These are phyloP conservation scores for Cephus nigrinus DNA, from an alignment of 2,888 invertebrate species.

Conservation along the genomic window DNA sequence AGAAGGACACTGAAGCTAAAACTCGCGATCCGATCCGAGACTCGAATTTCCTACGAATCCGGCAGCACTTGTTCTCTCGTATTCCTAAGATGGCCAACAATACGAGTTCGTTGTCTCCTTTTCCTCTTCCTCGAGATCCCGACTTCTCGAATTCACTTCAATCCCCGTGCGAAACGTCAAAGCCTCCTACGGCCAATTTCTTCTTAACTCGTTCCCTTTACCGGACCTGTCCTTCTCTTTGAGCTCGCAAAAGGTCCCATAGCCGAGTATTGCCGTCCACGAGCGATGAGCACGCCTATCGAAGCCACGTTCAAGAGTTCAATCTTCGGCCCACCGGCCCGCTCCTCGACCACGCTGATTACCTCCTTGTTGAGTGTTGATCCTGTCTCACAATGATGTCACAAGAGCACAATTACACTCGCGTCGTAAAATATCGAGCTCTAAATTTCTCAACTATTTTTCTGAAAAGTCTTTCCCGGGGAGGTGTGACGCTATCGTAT, in stretches of 20 bases:
- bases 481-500: neutral
- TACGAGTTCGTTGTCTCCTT: neutral
- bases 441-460: neutral
- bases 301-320: neutral
- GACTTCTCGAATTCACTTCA: neutral
- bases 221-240: neutral
- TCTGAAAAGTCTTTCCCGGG: neutral
- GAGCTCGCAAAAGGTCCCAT: neutral
- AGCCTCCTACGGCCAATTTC: neutral
- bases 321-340: neutral
- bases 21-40: neutral
- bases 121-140: neutral
- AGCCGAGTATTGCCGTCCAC: neutral
- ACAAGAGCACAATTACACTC: neutral
- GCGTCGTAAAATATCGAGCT: neutral
- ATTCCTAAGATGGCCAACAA: neutral
- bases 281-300: neutral
- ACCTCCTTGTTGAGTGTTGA: neutral
- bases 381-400: neutral
- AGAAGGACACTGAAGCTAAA: neutral
- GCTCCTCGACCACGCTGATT: slow-evolving; percentile 13
- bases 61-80: neutral
- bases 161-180: neutral
- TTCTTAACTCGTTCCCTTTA: neutral
- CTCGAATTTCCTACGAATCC: neutral